phyloP scores from a whole-genome alignment of 1,140 invertebrate genomes.

The Sinella curviseta region DNA sequence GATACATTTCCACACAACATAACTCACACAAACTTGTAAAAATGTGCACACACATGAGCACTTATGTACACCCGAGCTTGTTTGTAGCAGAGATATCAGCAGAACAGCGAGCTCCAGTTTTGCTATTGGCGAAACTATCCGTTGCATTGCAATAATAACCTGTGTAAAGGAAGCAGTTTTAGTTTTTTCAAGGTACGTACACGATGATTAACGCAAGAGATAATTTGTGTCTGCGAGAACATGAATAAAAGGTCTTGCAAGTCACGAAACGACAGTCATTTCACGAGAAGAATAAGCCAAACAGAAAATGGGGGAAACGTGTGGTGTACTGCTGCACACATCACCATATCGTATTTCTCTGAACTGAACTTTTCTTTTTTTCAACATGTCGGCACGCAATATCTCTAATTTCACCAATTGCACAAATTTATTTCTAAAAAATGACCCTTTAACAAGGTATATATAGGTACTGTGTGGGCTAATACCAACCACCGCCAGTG shows the following conservation, averaged over 20 bases:
- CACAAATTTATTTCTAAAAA: neutral
- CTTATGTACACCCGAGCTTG: too few relatives aligned
- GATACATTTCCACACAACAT: neutral
- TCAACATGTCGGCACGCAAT: neutral
- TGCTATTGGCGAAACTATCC: neutral
- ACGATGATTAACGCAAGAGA: neutral
- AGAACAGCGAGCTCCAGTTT: neutral
- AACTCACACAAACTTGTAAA: too few relatives aligned
- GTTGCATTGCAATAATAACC: neutral
- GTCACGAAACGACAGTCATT: neutral
- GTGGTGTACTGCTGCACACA: neutral
- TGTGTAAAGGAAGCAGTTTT: neutral
- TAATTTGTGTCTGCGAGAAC: neutral
- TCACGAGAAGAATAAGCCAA: neutral
- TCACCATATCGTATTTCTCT: neutral
- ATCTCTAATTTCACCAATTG: neutral
- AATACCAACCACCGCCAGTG: neutral
- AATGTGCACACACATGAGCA: too few relatives aligned
- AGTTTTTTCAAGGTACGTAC: neutral
- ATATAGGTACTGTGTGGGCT: neutral
- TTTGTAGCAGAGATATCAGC: too few relatives aligned
- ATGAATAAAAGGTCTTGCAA: slow-evolving; percentile 13
- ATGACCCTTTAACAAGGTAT: neutral
- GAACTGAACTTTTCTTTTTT: neutral
- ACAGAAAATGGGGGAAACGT: neutral